These are phyloP conservation scores for Drosophila leontia DNA, from an alignment of 1,140 invertebrate genomes.

Conservation along the genomic window DNA sequence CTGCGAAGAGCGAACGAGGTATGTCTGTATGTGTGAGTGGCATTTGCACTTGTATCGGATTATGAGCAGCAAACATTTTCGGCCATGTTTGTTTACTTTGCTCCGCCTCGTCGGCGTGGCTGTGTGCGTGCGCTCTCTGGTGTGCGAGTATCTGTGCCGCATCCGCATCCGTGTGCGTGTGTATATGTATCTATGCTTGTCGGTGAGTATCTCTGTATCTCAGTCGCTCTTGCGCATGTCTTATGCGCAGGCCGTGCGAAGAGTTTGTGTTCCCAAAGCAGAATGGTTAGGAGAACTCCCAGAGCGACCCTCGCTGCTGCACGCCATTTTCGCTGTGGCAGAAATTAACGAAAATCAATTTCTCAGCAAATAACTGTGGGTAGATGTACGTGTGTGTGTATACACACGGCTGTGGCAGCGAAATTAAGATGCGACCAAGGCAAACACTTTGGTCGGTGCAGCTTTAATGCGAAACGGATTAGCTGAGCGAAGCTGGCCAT, in stretches of 20 bases:
- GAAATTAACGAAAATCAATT: conserved; percentile 75
- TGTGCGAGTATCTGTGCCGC: conserved; percentile 37
- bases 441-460: conserved; percentile 40
- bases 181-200: conserved; percentile 30
- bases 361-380: conserved; percentile 37
- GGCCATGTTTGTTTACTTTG: conserved; percentile 85
- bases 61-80: conserved; percentile 84
- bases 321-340: conserved; percentile 68
- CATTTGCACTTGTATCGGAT: conserved; percentile 82
- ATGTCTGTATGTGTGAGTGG: conserved; percentile 24
- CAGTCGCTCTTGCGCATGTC: conserved; percentile 81
- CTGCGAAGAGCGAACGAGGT: conserved; percentile 37
- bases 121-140: conserved; percentile 47
- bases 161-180: conserved; percentile 31
- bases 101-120: conserved; percentile 75
- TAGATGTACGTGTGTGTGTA: conserved; percentile 2
- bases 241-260: conserved; percentile 61
- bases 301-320: conserved; percentile 42
- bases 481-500: conserved; percentile 12
- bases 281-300: background rate
- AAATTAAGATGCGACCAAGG: conserved; percentile 44
- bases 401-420: conserved; percentile 20
- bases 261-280: conserved; percentile 16
- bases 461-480: conserved; percentile 47
- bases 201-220: conserved; percentile 60